Evolutionary conservation across 2,888 invertebrate species (phyloP), one percentile per base, ranked within the genome.

Genomic region (Rhagonycha fulva): DNA sequence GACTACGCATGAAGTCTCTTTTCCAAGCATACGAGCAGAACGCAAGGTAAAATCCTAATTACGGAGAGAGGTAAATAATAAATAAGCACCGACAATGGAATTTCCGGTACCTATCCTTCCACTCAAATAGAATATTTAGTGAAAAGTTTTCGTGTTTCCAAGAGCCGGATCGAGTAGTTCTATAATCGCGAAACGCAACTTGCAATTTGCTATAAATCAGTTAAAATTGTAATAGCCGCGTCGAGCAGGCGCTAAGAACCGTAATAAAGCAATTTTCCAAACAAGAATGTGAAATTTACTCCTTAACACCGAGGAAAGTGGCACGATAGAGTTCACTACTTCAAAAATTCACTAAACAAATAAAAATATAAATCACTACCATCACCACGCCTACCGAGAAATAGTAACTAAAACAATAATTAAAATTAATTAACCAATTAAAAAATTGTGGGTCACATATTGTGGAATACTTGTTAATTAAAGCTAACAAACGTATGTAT

Each of bases 241-340:
- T 75, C 76, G 75, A 73, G 68, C 79, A 71, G 78, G 75, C 77
- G 78, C 80, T 78, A 63, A 71, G 68, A 71, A 72, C 73, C 62
- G 79, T 80, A 79, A 82, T 82, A 82, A 82, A 81, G 77, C 79
- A 81, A 81, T 82, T 82, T 77, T 76, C 80, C 70, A 80, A 82
- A 80, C 80, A 80, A 79, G 77, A 76, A 70, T 73, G 73, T 23
- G 71, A 72, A 72, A 76, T 70, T 62, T 76, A 68, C 66, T 70
- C 76, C 62, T 62, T 63, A 61, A 68, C 62, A 30, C 68, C 14
- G 28, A 67, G 14, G 14, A 24, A 24, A 67, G 26, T 26, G 67
- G 28, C 14, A n/a, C 24, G 14, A 67, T 67, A 67, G 28, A 24
- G 14, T 47, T 47, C 47, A n/a, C 47, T 47, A 47, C 32, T 32